Evolutionary conservation across 2,888 invertebrate genomes (phyloP).

Genomic region (Orthosia gothica): DNA sequence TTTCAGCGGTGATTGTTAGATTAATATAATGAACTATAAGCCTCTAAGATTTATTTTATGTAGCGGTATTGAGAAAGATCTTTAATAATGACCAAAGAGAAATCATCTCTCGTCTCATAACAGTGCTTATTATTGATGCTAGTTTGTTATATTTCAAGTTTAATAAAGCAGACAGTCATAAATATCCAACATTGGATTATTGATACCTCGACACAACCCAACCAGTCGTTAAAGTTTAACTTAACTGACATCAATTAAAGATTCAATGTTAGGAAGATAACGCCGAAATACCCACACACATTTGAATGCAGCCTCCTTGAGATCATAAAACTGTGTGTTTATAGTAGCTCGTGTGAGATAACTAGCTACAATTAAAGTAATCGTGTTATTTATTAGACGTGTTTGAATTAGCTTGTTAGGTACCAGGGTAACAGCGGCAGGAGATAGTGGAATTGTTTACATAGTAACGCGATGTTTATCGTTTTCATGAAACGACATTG

Average conservation of each 20-base stretch:
- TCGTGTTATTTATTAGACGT: constrained; percentile 79
- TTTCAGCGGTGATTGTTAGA: constrained; percentile 37
- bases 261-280: constrained; percentile 62
- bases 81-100: constrained; percentile 3
- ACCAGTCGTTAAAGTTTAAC: constrained; percentile 57
- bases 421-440: constrained; percentile 56
- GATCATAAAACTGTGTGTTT: constrained; percentile 75
- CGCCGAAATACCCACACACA: constrained; percentile 57
- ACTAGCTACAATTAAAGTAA: constrained; percentile 81
- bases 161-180: constrained; percentile 27
- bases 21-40: constrained; percentile 35
- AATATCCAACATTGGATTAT: constrained; percentile 40
- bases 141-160: constrained; percentile 25
- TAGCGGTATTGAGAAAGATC: constrained; percentile 26
- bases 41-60: constrained; percentile 29
- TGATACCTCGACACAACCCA: constrained; percentile 33
- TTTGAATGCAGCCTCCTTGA: constrained; percentile 57
- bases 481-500: constrained; percentile 30
- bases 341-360: constrained; percentile 77
- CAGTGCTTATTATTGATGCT: not conserved
- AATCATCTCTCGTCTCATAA: constrained; percentile 4
- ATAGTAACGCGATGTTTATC: constrained; percentile 53
- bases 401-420: constrained; percentile 66
- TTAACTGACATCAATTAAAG: constrained; percentile 64
- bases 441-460: constrained; percentile 60